phyloP scores from a whole-genome alignment of 2,113 vertebrate species.

The Eubucco bourcierii region DNA sequence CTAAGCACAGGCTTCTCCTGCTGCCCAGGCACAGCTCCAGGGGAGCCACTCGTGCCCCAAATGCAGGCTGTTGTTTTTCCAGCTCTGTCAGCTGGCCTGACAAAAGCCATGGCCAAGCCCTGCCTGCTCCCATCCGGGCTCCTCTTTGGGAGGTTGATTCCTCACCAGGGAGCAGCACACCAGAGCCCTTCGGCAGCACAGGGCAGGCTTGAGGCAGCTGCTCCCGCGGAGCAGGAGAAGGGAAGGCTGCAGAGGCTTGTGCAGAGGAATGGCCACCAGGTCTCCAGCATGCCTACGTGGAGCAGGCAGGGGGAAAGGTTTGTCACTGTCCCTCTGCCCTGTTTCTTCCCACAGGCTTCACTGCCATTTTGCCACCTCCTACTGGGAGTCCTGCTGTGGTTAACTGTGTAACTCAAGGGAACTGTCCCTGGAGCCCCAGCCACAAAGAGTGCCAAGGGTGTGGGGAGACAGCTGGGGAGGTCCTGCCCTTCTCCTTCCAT shows the following conservation, averaged over 20 bases:
- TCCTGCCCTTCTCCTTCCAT: not conserved
- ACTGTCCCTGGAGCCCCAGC: not conserved
- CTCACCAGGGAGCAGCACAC: constrained; percentile 37
- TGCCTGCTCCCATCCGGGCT: not conserved
- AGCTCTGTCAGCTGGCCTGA: not conserved
- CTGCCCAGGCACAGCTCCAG: not conserved
- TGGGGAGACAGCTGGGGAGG: not conserved
- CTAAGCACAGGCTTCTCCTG: not conserved
- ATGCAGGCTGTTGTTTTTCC: not conserved
- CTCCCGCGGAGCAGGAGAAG: not conserved
- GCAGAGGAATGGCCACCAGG: not conserved
- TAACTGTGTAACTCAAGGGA: not conserved
- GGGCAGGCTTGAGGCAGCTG: not conserved
- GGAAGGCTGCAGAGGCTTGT: not conserved
- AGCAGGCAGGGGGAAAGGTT: not conserved
- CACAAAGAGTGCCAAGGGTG: not conserved
- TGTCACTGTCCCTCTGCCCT: not conserved
- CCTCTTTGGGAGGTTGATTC: not conserved
- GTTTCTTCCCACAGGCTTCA: constrained; percentile 20
- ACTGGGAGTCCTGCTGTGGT: constrained; percentile 5
- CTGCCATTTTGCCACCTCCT: constrained; percentile 18
- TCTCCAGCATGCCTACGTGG: not conserved
- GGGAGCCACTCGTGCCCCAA: constrained; percentile 15
- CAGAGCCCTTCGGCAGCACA: not conserved
- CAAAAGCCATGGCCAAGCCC: constrained; percentile 19